A percentile compares a stretch with the other conserved stretches of the same genome.
Conservation (phyloP, 2,113 vertebrate genomes). For the Anoura caudifer region DNA sequence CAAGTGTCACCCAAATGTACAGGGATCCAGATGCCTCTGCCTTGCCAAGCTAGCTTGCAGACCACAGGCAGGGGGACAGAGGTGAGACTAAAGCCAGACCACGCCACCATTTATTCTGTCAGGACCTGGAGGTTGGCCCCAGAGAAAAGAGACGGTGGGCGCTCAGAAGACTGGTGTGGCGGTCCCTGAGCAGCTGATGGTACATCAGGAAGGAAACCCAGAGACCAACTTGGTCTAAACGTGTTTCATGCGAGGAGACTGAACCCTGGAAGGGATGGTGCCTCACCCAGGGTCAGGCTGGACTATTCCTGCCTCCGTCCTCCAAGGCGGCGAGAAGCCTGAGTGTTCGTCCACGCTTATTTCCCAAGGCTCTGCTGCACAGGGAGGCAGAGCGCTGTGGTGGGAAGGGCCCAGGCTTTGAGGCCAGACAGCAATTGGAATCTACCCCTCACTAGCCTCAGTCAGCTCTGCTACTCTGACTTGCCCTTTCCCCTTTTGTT, state of each 20-base stretch:
- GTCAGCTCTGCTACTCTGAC: neutral
- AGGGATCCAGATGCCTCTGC: neutral
- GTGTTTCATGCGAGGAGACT: neutral
- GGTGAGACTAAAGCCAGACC: neutral
- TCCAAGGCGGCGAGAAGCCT: neutral
- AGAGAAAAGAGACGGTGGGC: neutral
- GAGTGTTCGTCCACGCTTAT: neutral
- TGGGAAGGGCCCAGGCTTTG: neutral
- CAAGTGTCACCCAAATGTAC: neutral
- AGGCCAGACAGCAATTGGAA: neutral
- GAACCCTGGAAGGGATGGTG: neutral
- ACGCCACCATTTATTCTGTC: neutral
- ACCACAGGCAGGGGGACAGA: neutral
- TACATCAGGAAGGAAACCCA: neutral
- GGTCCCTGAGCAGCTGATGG: neutral
- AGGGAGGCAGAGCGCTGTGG: fast-evolving
- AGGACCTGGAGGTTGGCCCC: neutral
- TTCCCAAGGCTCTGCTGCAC: neutral
- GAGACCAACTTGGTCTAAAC: neutral
- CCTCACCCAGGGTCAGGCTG: neutral
- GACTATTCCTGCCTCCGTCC: neutral
- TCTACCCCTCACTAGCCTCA: neutral
- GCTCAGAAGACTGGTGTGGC: neutral
- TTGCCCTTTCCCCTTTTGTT: neutral
- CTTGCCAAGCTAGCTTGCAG: neutral